Base-by-base conservation (phyloP, 2,797 vertebrate species). In the Scolopax bukidnonensis region DNA sequence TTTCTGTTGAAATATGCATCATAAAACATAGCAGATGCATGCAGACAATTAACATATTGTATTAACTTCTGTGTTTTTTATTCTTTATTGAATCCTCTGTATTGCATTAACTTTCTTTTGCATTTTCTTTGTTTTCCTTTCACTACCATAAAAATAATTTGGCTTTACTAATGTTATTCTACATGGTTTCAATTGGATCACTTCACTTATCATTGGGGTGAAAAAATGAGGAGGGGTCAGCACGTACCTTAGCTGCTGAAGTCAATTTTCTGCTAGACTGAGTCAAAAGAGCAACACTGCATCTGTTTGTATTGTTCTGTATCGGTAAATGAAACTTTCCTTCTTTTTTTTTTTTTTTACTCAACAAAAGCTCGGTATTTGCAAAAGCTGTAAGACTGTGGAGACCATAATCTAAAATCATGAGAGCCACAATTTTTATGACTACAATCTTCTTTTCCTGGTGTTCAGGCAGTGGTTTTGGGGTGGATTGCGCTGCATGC, bases 361-460 rank as follows among this genome's bases (percentile, higher is more conserved):
- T 25, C 59, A 60, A 60, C 85, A 90, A 95, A 95, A 82, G 92
- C 93, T 61, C 77, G 48, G 75, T 92, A 86, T 93, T 94, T 93
- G 87, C 89, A 96, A 86, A 95, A 96, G 92, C 94, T 78, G 50
- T 87, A 91, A 90, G 94, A 96, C 95, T 96, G 92, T 79, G 95
- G 96, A 96, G 95, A 93, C 94, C 79, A 96, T 95, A 96, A 97
- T 92, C 94, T 96, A 90, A 97, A 96, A 97, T 97, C 96, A 96
- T 91, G 95, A 96, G 76, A 91, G 89, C 92, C 82, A 96, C 96
- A 96, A 96, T 96, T 96, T 97, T 96, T 97, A 96, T 86, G 95
- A 97, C 92, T 96, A 96, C 96, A 96, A 96, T 96, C 96, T 97
- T 95, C 95, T 95, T 96, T 94, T 94, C 96, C 95, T 96, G 92